phyloP scores from a whole-genome alignment of 2,797 vertebrate genomes.

The Pseudomugil gertrudae region DNA sequence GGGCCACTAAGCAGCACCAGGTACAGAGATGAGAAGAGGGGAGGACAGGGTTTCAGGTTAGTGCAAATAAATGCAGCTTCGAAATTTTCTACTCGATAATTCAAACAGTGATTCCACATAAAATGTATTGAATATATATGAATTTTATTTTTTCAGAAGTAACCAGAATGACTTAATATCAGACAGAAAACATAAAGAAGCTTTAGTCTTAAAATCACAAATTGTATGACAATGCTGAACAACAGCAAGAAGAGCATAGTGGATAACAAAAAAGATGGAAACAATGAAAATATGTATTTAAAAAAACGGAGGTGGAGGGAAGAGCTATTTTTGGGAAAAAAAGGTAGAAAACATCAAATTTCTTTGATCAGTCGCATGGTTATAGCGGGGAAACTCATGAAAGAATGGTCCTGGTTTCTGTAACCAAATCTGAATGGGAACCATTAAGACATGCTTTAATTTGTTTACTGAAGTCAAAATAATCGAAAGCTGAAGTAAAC shows the following conservation, averaged over 20 bases:
- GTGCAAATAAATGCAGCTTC: background rate
- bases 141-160: background rate
- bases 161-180: background rate
- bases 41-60: background rate
- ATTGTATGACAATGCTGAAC: background rate
- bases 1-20: slow-evolving; percentile 80
- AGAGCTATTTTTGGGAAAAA: background rate
- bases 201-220: background rate
- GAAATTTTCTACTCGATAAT: background rate
- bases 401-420: background rate
- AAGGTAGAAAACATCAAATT: slow-evolving; percentile 2
- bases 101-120: background rate
- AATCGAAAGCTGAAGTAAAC: background rate
- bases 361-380: background rate
- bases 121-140: background rate
- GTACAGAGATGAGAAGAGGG: background rate
- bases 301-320: background rate
- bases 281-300: background rate
- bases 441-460: background rate
- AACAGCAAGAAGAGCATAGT: background rate
- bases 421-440: background rate
- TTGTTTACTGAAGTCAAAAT: background rate
- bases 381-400: background rate
- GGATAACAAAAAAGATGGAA: background rate
- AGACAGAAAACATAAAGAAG: background rate